Percentiles rank a stretch among this genome's conserved stretches.
These are phyloP conservation scores for Euthynnus affinis DNA, from an alignment of 2,797 vertebrate species.

Conservation along the genomic window DNA sequence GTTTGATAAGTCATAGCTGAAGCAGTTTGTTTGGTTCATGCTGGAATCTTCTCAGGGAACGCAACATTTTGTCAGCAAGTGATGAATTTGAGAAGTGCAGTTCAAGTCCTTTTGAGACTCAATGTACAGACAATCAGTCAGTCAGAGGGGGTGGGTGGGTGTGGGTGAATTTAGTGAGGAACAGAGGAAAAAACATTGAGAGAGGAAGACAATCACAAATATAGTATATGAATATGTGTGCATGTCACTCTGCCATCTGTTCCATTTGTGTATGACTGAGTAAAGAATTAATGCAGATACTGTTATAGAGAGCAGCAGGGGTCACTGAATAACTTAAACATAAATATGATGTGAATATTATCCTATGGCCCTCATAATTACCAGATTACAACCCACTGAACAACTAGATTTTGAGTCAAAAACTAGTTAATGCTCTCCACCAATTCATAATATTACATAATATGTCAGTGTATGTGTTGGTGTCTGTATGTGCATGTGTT, in stretches of 20 bases:
- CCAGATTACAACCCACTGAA: not conserved
- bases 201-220: not conserved
- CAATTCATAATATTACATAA: not conserved
- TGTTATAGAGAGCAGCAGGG: not conserved
- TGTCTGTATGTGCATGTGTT: too few relatives aligned
- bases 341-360: not conserved
- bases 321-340: not conserved
- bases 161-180: not conserved
- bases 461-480: too few relatives aligned
- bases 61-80: slow-evolving; percentile 45
- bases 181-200: not conserved
- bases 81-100: slow-evolving; percentile 42
- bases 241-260: too few relatives aligned
- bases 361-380: not conserved
- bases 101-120: slow-evolving; percentile 46
- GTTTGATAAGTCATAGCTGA: slow-evolving; percentile 61
- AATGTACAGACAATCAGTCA: too few relatives aligned
- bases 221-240: not conserved
- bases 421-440: not conserved
- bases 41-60: slow-evolving; percentile 46
- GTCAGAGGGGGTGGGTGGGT: too few relatives aligned
- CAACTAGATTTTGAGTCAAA: not conserved
- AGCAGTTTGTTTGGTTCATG: slow-evolving; percentile 46
- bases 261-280: not conserved
- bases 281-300: slow-evolving; percentile 13